Percentiles rank a stretch among this genome's conserved stretches.
Conservation (phyloP, 2,797 vertebrate genomes). For the Hippocampus kuda region DNA sequence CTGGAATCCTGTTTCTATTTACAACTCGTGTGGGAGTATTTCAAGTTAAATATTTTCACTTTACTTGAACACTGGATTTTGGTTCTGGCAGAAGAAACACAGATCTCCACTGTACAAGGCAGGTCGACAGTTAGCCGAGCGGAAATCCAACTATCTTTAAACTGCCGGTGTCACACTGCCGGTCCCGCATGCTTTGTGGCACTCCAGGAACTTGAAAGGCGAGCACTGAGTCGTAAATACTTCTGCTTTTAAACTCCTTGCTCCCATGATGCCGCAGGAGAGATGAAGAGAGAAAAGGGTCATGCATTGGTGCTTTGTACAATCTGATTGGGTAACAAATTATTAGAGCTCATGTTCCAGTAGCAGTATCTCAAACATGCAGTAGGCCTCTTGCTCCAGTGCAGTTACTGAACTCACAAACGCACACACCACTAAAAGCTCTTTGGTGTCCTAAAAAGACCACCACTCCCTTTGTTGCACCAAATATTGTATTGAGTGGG, state of each 20-base stretch:
- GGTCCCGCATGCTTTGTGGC: conserved; percentile 35
- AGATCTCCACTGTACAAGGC: not conserved
- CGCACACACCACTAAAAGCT: no score
- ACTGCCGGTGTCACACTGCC: conserved; percentile 36
- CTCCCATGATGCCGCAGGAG: conserved; percentile 35
- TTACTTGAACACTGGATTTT: not conserved
- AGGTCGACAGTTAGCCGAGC: conserved; percentile 32
- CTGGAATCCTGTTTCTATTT: not conserved
- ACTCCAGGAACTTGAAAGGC: conserved; percentile 55
- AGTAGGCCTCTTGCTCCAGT: no score
- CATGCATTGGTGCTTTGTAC: conserved; percentile 9
- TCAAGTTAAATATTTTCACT: not conserved
- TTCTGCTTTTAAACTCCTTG: conserved; percentile 57
- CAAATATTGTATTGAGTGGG: no score
- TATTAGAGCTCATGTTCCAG: not conserved
- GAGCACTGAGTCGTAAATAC: conserved; percentile 64
- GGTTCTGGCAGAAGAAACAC: not conserved
- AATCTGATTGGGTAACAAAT: not conserved
- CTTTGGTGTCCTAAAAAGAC: no score
- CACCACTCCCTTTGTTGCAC: no score
- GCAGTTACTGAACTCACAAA: no score
- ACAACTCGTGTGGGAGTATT: not conserved
- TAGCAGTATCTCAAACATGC: not conserved
- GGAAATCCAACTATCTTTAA: conserved; percentile 60
- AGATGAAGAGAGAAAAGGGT: conserved; percentile 30